These are phyloP conservation scores for Chydorus sphaericus DNA, from an alignment of 2,888 invertebrate genomes.

Conservation along the genomic window DNA sequence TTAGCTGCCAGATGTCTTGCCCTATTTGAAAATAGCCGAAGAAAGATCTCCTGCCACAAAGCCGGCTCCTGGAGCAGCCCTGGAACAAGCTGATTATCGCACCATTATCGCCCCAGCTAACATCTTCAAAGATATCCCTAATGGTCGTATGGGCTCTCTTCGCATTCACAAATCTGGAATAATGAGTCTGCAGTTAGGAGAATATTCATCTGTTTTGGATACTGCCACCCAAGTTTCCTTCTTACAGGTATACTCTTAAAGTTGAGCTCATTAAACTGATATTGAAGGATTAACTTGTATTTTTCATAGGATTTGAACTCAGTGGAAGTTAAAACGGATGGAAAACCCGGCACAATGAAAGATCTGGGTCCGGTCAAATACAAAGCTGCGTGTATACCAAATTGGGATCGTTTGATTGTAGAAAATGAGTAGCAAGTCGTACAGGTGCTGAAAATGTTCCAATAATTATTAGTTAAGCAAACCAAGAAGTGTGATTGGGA, in stretches of 20 bases:
- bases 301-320: not conserved
- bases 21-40: not conserved
- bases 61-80: not conserved
- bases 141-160: not conserved
- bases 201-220: not conserved
- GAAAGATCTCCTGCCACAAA: not conserved
- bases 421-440: too few relatives aligned
- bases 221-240: not conserved
- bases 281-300: too few relatives aligned
- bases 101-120: not conserved
- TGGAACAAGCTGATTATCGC: not conserved
- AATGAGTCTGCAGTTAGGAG: not conserved
- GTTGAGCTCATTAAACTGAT: not conserved
- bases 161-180: not conserved
- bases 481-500: too few relatives aligned
- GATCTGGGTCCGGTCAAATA: not conserved
- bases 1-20: not conserved
- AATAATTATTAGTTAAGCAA: too few relatives aligned
- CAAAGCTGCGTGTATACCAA: not conserved
- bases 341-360: not conserved
- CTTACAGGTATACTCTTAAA: too few relatives aligned
- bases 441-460: too few relatives aligned
- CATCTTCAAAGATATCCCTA: not conserved
- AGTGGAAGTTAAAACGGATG: not conserved
- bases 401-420: not conserved